phyloP scores from a whole-genome alignment of 37 sponge, comb jelly and placozoan species.

The Petrosia ficiformis region DNA sequence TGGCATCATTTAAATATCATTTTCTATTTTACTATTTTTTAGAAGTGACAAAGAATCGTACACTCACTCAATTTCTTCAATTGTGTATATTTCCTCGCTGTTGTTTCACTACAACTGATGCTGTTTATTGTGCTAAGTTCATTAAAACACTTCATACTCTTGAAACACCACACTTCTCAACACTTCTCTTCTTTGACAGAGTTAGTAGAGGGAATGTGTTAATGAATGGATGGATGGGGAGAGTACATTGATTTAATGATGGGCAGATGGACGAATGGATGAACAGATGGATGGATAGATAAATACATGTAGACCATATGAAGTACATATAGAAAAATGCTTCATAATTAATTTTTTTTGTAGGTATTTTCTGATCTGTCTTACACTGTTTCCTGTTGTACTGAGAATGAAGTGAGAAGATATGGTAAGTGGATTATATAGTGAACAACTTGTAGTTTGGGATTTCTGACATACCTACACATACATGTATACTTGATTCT shows the following conservation, averaged over 20 bases:
- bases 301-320: no score
- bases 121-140: constrained; percentile 94
- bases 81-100: constrained; percentile 94
- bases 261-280: no score
- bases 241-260: neutral
- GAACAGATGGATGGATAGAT: no score
- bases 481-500: no score
- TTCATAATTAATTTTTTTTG: neutral
- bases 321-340: no score
- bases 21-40: neutral
- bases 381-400: constrained; percentile 88
- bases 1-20: neutral
- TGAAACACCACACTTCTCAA: constrained; percentile 93
- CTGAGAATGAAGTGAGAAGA: constrained; percentile 96
- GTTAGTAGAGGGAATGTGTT: constrained; percentile 34
- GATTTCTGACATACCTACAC: no score
- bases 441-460: no score
- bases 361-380: constrained; percentile 95
- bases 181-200: constrained; percentile 93
- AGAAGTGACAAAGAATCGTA: constrained; percentile 73
- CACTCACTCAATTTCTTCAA: constrained; percentile 93
- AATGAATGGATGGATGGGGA: neutral
- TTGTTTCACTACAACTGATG: constrained; percentile 88
- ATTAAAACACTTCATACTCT: constrained; percentile 74
- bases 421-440: constrained; percentile 75